Evolutionary conservation across 1,140 invertebrate genomes (phyloP).

Genomic region (Temnothorax nylanderi): DNA sequence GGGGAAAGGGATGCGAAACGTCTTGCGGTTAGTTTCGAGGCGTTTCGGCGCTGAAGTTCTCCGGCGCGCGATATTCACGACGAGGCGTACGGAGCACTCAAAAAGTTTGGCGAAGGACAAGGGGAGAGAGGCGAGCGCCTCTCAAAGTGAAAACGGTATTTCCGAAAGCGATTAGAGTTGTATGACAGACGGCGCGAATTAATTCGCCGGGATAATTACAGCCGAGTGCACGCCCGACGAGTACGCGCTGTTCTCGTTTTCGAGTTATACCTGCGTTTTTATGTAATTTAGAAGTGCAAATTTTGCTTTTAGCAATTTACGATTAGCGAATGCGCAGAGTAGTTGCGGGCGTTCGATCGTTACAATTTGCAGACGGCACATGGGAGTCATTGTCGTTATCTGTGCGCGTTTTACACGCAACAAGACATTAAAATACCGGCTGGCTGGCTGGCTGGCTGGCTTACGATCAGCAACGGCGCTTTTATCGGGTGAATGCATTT

Average conservation of each 20-base stretch:
- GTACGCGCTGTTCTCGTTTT: not conserved
- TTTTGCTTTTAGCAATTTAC: not conserved
- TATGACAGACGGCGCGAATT: conserved; percentile 35
- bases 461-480: conserved; percentile 43
- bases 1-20: conserved; percentile 32
- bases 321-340: not conserved
- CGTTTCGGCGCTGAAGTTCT: conserved; percentile 48
- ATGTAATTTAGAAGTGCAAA: not conserved
- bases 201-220: conserved; percentile 34
- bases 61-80: conserved; percentile 27
- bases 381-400: not conserved
- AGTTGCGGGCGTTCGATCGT: not conserved
- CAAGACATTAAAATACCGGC: conserved; percentile 48
- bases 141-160: conserved; percentile 47
- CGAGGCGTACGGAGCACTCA: conserved; percentile 42
- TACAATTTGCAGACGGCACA: not conserved
- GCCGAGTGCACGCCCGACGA: not conserved
- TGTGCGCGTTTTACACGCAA: conserved; percentile 19
- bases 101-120: conserved; percentile 47
- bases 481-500: conserved; percentile 55
- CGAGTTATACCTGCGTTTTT: not conserved
- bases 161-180: conserved; percentile 51
- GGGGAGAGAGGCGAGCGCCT: conserved; percentile 7
- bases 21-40: conserved; percentile 60
- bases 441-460: conserved; percentile 10